Evolutionary conservation across 2,797 vertebrate species (phyloP).

Genomic region (Phaenicophaeus curvirostris): DNA sequence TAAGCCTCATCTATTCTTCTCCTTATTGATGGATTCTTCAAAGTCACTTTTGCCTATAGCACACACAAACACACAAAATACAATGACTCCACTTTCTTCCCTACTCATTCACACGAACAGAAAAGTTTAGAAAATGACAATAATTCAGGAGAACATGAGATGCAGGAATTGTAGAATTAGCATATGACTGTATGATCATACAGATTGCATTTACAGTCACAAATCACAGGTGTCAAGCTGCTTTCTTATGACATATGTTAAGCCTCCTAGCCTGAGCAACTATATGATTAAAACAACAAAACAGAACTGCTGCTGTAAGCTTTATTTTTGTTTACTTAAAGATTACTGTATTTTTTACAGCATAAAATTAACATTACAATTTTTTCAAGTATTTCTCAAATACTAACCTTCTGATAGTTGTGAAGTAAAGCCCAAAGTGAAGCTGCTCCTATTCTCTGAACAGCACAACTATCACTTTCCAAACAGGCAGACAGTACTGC

Average conservation of each 20-base stretch:
- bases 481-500: constrained; percentile 83
- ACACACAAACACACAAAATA: constrained; percentile 35
- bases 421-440: constrained; percentile 93
- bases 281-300: neutral
- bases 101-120: neutral
- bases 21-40: constrained; percentile 90
- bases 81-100: neutral
- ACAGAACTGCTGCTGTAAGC: neutral
- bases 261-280: neutral
- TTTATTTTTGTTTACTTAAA: constrained; percentile 6
- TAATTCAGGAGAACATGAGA: neutral
- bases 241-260: neutral
- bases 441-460: constrained; percentile 88
- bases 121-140: neutral
- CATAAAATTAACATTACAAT: neutral
- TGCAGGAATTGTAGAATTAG: neutral
- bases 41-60: constrained; percentile 89
- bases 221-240: neutral
- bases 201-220: neutral
- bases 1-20: constrained; percentile 89
- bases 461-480: constrained; percentile 80
- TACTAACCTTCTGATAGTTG: constrained; percentile 92
- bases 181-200: neutral
- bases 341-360: neutral
- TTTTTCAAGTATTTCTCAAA: neutral